phyloP scores from a whole-genome alignment of 2,113 vertebrate species.

The Origma solitaria region DNA sequence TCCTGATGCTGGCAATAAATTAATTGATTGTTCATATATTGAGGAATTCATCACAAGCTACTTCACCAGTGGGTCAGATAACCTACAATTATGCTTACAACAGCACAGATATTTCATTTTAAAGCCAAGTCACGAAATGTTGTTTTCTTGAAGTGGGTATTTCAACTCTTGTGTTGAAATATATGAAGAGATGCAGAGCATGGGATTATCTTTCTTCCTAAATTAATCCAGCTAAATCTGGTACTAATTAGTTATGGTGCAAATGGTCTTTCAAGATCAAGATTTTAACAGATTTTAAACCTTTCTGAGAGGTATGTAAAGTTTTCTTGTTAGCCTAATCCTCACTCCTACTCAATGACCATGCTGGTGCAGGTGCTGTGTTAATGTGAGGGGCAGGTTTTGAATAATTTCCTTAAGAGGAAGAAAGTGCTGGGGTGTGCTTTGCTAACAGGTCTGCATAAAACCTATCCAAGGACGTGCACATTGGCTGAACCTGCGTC shows the following conservation, averaged over 20 bases:
- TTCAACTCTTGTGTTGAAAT: slow-evolving; percentile 1
- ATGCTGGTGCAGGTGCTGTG: fast-evolving
- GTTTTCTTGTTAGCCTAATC: neutral
- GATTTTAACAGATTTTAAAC: neutral
- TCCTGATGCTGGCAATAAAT: slow-evolving; percentile 4
- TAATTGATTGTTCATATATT: slow-evolving; percentile 31
- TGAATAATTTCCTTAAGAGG: neutral
- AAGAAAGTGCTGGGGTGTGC: neutral
- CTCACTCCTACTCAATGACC: neutral
- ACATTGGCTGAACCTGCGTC: neutral
- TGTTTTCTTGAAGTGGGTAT: neutral
- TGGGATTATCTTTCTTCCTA: neutral
- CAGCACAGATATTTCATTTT: neutral
- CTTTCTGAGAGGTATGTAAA: neutral
- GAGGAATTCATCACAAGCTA: neutral
- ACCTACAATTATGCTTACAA: neutral
- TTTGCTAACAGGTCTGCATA: neutral
- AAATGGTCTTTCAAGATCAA: neutral
- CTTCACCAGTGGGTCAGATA: neutral
- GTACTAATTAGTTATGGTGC: neutral
- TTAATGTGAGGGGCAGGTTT: neutral
- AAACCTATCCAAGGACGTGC: neutral
- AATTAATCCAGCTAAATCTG: neutral
- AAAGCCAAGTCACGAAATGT: slow-evolving; percentile 8
- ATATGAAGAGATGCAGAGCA: neutral